These are phyloP conservation scores for Antheraea assamensis DNA, from an alignment of 2,888 invertebrate genomes.

Conservation along the genomic window DNA sequence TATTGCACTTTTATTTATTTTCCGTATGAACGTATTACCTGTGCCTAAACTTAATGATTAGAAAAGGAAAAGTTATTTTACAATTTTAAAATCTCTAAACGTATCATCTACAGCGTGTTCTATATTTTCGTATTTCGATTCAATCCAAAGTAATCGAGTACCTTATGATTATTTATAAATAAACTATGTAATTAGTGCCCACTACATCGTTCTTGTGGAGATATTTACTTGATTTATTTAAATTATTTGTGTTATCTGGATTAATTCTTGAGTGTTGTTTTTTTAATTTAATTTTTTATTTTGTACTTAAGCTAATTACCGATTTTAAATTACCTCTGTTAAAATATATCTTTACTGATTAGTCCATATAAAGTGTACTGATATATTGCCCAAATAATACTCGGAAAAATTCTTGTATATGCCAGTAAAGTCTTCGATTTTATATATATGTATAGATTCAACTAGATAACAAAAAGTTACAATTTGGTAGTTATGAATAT, in stretches of 20 bases:
- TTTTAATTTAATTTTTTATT: no score
- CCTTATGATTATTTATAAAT: not conserved
- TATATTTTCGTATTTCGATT: not conserved
- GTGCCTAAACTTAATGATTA: not conserved
- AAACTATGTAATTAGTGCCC: not conserved
- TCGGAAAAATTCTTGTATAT: no score
- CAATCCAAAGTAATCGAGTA: not conserved
- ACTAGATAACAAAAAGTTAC: not conserved
- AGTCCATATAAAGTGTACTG: no score
- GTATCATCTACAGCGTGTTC: not conserved
- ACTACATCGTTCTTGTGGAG: no score
- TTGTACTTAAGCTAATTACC: no score
- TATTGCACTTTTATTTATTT: conserved; percentile 1
- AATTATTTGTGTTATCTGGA: no score
- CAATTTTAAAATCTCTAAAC: not conserved
- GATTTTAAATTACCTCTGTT: not conserved
- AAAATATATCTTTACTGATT: no score
- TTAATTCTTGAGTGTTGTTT: no score
- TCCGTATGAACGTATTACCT: not conserved
- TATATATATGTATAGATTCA: no score
- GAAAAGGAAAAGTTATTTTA: not conserved
- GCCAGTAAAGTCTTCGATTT: no score
- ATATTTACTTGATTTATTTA: no score
- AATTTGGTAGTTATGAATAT: not conserved
- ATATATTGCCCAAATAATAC: no score